A percentile compares a stretch with the other conserved stretches of the same genome.
phyloP scores from a whole-genome alignment of 2,888 invertebrate genomes.

The Phaonia tiefii region DNA sequence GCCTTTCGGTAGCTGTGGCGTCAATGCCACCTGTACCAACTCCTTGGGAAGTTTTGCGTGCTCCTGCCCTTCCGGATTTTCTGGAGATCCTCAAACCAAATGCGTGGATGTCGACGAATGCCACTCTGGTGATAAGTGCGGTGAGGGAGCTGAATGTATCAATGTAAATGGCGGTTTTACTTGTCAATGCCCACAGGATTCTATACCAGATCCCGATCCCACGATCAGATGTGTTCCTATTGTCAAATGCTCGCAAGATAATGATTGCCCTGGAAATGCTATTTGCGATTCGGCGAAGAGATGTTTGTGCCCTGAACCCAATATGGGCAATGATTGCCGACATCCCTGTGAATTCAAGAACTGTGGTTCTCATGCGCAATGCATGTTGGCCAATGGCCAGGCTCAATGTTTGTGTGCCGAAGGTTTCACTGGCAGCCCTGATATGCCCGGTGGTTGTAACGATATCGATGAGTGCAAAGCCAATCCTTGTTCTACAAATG shows the following conservation, averaged over 20 bases:
- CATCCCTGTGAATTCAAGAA: conserved; percentile 94
- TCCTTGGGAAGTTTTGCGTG: conserved; percentile 90
- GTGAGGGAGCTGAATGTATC: conserved; percentile 89
- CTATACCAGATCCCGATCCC: conserved; percentile 91
- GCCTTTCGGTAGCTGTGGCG: conserved; percentile 91
- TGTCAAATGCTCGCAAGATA: conserved; percentile 87
- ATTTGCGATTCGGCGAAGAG: conserved; percentile 89
- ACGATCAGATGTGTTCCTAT: conserved; percentile 90
- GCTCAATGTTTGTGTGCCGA: conserved; percentile 92
- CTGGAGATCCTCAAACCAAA: conserved; percentile 90
- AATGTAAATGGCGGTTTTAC: conserved; percentile 89
- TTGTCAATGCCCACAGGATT: conserved; percentile 91
- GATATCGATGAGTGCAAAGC: conserved; percentile 94
- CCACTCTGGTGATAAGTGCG: conserved; percentile 86
- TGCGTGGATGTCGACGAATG: conserved; percentile 94
- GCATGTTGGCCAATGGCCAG: conserved; percentile 90
- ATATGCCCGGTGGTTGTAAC: conserved; percentile 86
- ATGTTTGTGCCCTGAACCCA: conserved; percentile 94
- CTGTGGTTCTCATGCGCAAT: conserved; percentile 93
- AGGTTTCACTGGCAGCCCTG: conserved; percentile 87
- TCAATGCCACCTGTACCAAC: conserved; percentile 90
- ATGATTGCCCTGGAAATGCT: conserved; percentile 94
- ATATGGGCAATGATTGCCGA: conserved; percentile 94
- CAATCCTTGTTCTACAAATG: conserved; percentile 91
- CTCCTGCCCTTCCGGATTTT: conserved; percentile 91